Evolutionary conservation across 2,888 invertebrate genomes (phyloP), one percentile per base, ranked within the genome.

Genomic region (Homarus gammarus): DNA sequence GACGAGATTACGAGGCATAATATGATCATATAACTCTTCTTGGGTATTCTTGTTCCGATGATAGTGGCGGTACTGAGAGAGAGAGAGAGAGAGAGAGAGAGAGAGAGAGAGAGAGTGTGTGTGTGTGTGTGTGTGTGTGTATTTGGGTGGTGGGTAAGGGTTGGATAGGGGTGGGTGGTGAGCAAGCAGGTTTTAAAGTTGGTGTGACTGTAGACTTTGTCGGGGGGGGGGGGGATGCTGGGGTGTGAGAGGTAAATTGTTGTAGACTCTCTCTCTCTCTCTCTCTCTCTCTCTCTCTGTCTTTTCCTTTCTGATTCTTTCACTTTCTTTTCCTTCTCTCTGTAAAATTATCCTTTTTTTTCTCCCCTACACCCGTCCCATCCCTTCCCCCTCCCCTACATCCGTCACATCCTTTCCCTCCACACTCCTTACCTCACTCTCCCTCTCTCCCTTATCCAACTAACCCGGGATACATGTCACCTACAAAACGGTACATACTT

Each of bases 281-380:
- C 75, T 38, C 40, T 38, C 77, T 44, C 77, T 77, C 77, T 49
- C 49, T 77, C 77, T 77, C 77, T 44, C 77, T 77, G 27, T 77
- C 77, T 49, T n/a, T 49, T 36, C 36, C 77, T 49, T 36, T 77
- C 75, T 40, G 31, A n/a, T 44, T 40, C 75, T 77, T 38, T 77
- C 31, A 22, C 40, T 36, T 27, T 75, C 75, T 75, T 40, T 40
- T 33, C 44, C 75, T 40, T 12, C 31, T 27, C 31, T 22, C 3
- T 38, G 81, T 36, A 64, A 22, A 64, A 12, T 68, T 33, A 31
- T 33, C 33, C 22, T n/a, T 33, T n/a, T 27, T 68, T 27, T 68
- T 33, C 40, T 40, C 40, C 40, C 40, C 18, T 40, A 40, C 77
- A 40, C 77, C 40, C 77, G 22, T 40, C 40, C 77, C n/a, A n/a